Conservation (phyloP, 2,797 vertebrate genomes). For the Acipenser oxyrinchus region DNA sequence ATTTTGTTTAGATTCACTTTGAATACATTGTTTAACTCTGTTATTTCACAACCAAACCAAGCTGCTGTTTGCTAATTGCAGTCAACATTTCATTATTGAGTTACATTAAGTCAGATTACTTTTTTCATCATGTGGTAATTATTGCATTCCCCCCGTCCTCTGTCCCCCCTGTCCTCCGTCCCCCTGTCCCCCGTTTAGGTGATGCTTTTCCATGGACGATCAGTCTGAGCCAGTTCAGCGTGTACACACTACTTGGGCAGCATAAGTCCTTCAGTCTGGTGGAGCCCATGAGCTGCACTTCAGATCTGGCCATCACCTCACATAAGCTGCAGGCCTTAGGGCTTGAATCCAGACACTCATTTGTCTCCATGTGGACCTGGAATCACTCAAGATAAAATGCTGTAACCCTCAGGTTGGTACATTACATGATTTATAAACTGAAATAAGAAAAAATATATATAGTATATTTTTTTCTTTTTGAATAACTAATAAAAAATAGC, state of each 20-base stretch:
- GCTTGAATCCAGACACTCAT: conserved; percentile 73
- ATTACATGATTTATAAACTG: conserved; percentile 39
- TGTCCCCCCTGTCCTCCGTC: too few species aligned
- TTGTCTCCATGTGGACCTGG: conserved; percentile 92
- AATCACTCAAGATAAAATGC: conserved; percentile 82
- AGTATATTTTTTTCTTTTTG: too few species aligned
- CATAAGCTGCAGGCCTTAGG: conserved; percentile 66
- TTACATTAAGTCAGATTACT: conserved; percentile 1
- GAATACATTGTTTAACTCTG: too few species aligned
- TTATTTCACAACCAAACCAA: too few species aligned
- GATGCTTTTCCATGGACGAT: conserved; percentile 95
- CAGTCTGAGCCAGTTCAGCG: conserved; percentile 79
- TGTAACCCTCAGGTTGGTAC: conserved; percentile 83
- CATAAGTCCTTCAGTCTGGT: conserved; percentile 80
- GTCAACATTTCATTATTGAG: conserved; percentile 5
- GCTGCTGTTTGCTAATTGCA: too few species aligned
- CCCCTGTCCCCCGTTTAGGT: conserved; percentile 47
- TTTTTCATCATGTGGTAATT: conserved; percentile 5
- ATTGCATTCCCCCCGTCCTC: background rate
- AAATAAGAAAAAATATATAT: background rate
- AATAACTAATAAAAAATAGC: too few species aligned
- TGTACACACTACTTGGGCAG: conserved; percentile 86
- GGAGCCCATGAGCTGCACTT: conserved; percentile 90
- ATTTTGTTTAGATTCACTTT: too few species aligned
- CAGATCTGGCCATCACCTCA: conserved; percentile 92